Evolutionary conservation across 2,888 invertebrate species (phyloP).

Genomic region (Stictocephala bisonia): DNA sequence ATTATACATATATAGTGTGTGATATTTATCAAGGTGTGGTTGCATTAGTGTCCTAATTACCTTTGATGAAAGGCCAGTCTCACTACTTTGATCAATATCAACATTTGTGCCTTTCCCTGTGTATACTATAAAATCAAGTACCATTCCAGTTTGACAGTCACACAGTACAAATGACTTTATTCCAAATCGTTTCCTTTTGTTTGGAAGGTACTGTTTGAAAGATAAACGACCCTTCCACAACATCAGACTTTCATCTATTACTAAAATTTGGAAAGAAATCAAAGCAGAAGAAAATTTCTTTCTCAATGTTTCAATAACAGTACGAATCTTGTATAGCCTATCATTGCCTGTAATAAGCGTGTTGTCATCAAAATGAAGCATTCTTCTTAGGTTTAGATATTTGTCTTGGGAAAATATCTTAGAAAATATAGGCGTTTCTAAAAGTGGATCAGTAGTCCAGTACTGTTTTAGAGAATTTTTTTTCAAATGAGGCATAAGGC

Average conservation of each 20-base stretch:
- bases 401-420: background rate
- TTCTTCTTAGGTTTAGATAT: too few species aligned
- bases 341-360: background rate
- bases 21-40: background rate
- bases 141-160: background rate
- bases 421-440: background rate
- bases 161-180: conserved; percentile 40
- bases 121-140: background rate
- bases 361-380: background rate
- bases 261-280: background rate
- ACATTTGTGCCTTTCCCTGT: conserved; percentile 2
- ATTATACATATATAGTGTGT: conserved; percentile 3
- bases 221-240: background rate
- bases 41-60: background rate
- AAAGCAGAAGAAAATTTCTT: background rate
- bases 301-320: background rate
- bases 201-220: background rate
- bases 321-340: background rate
- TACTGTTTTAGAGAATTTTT: background rate
- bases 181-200: conserved; percentile 29
- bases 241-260: background rate
- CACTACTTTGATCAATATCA: background rate
- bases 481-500: background rate
- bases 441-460: background rate
- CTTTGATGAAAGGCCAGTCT: background rate